Conservation (phyloP, 2,797 vertebrate genomes). For the Sebastes hubbsi region DNA sequence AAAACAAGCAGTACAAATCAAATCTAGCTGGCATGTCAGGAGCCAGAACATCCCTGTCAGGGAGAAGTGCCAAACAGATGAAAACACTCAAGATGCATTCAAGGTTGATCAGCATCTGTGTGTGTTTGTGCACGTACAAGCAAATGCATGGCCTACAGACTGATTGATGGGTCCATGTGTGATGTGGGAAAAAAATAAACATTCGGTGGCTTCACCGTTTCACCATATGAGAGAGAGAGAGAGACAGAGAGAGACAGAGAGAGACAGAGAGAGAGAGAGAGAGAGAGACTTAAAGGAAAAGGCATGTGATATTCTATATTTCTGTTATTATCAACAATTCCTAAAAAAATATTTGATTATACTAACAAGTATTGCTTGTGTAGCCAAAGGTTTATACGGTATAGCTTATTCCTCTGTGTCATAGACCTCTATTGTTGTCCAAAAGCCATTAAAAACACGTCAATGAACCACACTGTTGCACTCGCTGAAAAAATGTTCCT, state of each 20-base stretch:
- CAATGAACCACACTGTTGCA: not conserved
- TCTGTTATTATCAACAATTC: not conserved
- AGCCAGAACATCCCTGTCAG: slow-evolving; percentile 35
- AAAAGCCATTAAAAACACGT: not conserved
- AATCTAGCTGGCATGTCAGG: slow-evolving; percentile 14
- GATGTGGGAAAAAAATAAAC: not conserved
- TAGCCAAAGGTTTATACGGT: not conserved
- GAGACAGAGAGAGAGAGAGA: not conserved
- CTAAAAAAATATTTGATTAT: not conserved
- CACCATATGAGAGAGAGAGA: not conserved
- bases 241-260: not conserved
- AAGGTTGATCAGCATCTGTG: slow-evolving; percentile 13
- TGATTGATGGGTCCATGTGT: slow-evolving; percentile 42
- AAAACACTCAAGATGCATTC: slow-evolving; percentile 9
- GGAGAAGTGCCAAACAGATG: slow-evolving; percentile 33
- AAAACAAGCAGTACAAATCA: not conserved
- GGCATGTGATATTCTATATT: not conserved
- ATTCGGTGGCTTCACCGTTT: not conserved
- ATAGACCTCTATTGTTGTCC: not conserved
- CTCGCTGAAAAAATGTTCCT: not conserved
- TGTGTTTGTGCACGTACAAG: not conserved
- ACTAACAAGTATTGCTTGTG: too few relatives aligned
- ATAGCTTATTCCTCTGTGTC: not conserved
- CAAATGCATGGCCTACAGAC: slow-evolving; percentile 10
- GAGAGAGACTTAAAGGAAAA: not conserved